phyloP scores from a whole-genome alignment of 2,797 vertebrate species.

The Coregonus suidteri region DNA sequence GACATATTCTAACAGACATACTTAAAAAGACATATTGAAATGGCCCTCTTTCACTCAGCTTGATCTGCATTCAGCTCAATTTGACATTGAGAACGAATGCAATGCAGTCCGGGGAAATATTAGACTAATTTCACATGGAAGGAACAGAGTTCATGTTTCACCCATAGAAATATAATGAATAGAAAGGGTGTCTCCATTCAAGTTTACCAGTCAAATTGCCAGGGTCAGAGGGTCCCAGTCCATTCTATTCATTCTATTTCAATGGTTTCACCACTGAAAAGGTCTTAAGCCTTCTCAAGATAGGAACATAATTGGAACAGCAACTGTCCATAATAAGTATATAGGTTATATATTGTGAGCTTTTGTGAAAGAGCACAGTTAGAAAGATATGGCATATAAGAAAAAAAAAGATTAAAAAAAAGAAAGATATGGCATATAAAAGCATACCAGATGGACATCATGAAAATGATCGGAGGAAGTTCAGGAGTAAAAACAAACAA shows the following conservation, averaged over 20 bases:
- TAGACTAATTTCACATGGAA: constrained; percentile 29
- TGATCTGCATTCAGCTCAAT: constrained; percentile 26
- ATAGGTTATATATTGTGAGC: no score
- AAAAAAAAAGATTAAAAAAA: no score
- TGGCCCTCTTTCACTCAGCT: constrained; percentile 30
- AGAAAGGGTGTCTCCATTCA: no score
- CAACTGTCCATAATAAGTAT: neutral
- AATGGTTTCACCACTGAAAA: neutral
- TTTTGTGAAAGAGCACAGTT: no score
- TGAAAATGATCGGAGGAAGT: no score
- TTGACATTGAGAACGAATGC: constrained; percentile 49
- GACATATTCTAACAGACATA: neutral
- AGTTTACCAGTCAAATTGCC: no score
- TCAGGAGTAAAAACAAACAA: no score
- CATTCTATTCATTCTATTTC: no score
- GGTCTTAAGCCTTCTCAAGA: neutral
- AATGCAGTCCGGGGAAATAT: constrained; percentile 18
- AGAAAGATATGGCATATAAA: no score
- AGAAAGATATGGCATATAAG: no score
- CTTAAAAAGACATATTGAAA: constrained; percentile 39
- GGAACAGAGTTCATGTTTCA: constrained; percentile 28
- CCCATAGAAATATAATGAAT: neutral
- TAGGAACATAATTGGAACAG: neutral
- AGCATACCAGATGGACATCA: no score
- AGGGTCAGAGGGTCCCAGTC: no score